phyloP scores from a whole-genome alignment of 2,888 invertebrate species.

The Ophion ellenae region DNA sequence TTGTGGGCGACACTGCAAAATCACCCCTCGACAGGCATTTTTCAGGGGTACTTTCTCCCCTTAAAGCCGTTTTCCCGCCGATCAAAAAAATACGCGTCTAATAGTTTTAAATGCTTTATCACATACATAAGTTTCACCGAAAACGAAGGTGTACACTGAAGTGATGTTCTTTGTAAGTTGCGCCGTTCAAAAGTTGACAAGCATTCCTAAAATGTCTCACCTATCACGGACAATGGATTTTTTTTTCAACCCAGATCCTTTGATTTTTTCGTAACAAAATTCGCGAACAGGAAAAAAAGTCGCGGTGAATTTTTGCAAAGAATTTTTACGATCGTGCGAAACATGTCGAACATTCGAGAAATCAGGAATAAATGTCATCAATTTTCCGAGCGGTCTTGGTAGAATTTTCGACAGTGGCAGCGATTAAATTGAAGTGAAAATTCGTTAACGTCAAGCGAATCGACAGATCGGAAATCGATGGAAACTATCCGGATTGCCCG shows the following conservation, averaged over 20 bases:
- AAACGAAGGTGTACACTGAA: no score
- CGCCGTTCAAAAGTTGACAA: no score
- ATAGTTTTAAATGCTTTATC: no score
- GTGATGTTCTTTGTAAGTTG: no score
- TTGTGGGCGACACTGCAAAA: no score
- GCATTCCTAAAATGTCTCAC: no score
- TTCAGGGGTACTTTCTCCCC: no score
- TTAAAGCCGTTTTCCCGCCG: no score
- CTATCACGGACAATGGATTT: not conserved
- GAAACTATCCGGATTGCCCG: conserved; percentile 40
- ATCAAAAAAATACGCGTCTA: no score
- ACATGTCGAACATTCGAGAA: conserved; percentile 2
- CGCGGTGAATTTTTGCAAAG: not conserved
- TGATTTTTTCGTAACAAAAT: not conserved
- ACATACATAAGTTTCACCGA: no score
- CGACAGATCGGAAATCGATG: conserved; percentile 59
- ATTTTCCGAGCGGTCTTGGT: conserved; percentile 1
- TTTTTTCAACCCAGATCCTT: not conserved
- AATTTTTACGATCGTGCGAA: not conserved
- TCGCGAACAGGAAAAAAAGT: not conserved
- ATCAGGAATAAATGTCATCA: conserved; percentile 16
- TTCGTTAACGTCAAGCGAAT: conserved; percentile 55
- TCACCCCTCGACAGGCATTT: no score
- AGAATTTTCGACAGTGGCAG: conserved; percentile 27
- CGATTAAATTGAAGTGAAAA: conserved; percentile 49